Evolutionary conservation across 1,140 invertebrate genomes (phyloP), one percentile per base, ranked within the genome.

Genomic region (Caenorhabditis brenneri): DNA sequence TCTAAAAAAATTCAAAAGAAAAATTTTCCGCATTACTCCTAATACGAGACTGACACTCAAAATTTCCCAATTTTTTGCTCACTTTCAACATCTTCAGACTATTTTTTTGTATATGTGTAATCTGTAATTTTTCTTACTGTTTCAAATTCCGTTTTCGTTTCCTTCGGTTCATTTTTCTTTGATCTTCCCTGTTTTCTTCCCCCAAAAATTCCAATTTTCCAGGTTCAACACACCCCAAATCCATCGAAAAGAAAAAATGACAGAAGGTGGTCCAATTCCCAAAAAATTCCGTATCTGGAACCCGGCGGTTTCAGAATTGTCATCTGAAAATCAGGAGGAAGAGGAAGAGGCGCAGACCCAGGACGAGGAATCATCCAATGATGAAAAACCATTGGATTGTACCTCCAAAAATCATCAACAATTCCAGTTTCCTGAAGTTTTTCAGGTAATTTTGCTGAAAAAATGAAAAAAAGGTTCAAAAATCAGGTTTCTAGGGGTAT

Each of bases 201-300:
- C 15, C n/a, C 27, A n/a, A n/a, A n/a, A n/a, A n/a, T n/a, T n/a
- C n/a, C n/a, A n/a, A n/a, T n/a, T n/a, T n/a, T n/a, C n/a, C n/a
- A n/a, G n/a, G n/a, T n/a, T n/a, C n/a, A n/a, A n/a, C n/a, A n/a
- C n/a, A n/a, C n/a, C 27, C 27, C 51, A 55, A 22, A 55, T 55
- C 22, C 6, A 27, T 27, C 22, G 0, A 2, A 19, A 12, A 9
- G 22, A 27, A 42, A 42, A 3, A 39, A 74, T 74, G 65, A 42
- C 65, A 2, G 65, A 74, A 12, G 33, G 65, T 42, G 33, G 65
- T 42, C 81, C 81, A 31, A 27, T 69, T 10, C 10, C 60, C 0
- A 82, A 82, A 60, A 82, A 82, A 16, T 46, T 82, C 16, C 81
- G 81, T 31, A 60, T 82, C 60, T 82, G 81, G 81, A 82, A 82